Evolutionary conservation across 92 coral and sea anemone species (phyloP).

Genomic region (Meandrina meandrites): DNA sequence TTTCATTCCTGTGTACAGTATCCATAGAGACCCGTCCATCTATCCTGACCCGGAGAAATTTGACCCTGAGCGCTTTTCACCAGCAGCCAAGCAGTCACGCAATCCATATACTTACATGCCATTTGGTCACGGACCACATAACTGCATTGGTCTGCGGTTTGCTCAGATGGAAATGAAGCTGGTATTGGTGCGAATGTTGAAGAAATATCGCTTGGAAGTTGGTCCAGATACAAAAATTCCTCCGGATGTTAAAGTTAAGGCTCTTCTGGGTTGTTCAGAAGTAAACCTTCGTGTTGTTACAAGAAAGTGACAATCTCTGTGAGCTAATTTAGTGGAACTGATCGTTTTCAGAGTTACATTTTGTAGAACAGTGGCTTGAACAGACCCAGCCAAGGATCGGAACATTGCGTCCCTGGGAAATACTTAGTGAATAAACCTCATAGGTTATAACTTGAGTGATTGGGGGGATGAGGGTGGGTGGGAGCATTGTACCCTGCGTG

Average conservation of each 20-base stretch:
- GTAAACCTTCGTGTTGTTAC: not conserved
- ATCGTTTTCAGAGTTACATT: no score
- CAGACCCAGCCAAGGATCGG: no score
- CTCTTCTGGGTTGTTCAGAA: slow-evolving; percentile 3
- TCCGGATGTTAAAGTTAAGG: slow-evolving; percentile 7
- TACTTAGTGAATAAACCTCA: no score
- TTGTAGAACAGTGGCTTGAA: no score
- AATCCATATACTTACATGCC: slow-evolving; percentile 62
- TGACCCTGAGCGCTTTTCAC: slow-evolving; percentile 68
- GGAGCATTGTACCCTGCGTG: no score
- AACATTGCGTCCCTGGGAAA: no score
- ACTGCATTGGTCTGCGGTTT: slow-evolving; percentile 76
- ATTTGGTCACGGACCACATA: slow-evolving; percentile 69
- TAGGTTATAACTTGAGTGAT: no score
- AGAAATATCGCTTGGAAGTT: slow-evolving; percentile 50
- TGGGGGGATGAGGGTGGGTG: no score
- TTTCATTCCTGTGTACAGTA: slow-evolving; percentile 49
- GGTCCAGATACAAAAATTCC: slow-evolving; percentile 61
- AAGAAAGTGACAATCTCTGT: not conserved
- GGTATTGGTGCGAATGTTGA: slow-evolving; percentile 61
- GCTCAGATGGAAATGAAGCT: slow-evolving; percentile 80
- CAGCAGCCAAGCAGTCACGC: slow-evolving; percentile 69
- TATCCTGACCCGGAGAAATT: slow-evolving; percentile 73
- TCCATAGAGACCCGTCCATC: slow-evolving; percentile 54
- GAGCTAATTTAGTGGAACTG: no score